Evolutionary conservation across 2,888 invertebrate genomes (phyloP).

Genomic region (Oscheius sp.): DNA sequence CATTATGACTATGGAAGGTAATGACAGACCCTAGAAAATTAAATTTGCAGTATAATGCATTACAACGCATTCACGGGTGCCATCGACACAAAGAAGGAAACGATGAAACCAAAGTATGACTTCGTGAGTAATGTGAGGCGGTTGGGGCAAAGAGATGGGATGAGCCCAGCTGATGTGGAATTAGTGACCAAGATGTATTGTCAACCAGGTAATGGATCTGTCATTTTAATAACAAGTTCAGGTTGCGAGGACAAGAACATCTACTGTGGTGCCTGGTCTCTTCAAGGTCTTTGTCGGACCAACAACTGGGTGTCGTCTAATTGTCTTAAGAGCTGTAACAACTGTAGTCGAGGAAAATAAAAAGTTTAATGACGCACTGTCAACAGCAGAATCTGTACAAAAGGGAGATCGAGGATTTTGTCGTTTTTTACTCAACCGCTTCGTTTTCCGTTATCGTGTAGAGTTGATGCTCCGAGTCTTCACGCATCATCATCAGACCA

Average conservation of each 20-base stretch:
- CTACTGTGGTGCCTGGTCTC: constrained; percentile 68
- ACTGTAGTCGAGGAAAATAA: constrained; percentile 42
- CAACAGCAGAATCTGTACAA: constrained; percentile 2
- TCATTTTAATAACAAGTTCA: constrained; percentile 24
- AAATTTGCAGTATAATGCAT: constrained; percentile 55
- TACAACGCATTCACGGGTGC: constrained; percentile 63
- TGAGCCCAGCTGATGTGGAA: constrained; percentile 60
- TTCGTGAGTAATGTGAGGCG: constrained; percentile 48
- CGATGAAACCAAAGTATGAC: constrained; percentile 64
- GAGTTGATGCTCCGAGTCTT: constrained; percentile 38
- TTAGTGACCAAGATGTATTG: constrained; percentile 66
- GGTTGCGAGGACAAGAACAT: constrained; percentile 63
- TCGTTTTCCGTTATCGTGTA: constrained; percentile 40
- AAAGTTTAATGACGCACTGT: constrained; percentile 13
- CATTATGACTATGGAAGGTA: background rate
- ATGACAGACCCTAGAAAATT: background rate
- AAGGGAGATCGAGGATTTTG: background rate
- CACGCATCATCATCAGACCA: constrained; percentile 34
- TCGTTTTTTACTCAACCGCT: background rate
- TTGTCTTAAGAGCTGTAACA: constrained; percentile 65
- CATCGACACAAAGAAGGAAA: constrained; percentile 53
- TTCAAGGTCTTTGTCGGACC: constrained; percentile 53
- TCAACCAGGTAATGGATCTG: constrained; percentile 46
- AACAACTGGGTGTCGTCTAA: constrained; percentile 60
- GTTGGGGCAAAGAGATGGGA: constrained; percentile 62